phyloP scores from a whole-genome alignment of 2,888 invertebrate species.

The Agrochola circellaris region DNA sequence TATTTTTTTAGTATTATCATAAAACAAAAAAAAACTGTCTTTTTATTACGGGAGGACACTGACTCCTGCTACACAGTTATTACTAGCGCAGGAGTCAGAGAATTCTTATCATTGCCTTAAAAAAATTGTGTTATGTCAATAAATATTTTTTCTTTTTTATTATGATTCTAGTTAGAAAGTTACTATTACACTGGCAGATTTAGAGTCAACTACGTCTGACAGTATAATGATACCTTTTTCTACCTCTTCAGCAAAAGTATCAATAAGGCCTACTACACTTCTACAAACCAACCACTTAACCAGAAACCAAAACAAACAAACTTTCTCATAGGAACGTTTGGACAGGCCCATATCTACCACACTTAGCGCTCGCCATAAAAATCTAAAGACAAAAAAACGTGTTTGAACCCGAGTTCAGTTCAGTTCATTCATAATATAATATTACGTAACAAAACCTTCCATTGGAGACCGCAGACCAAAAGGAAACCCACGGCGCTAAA shows the following conservation, averaged over 20 bases:
- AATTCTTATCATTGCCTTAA: too few species aligned
- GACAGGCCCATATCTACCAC: constrained; percentile 48
- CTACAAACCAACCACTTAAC: constrained; percentile 6
- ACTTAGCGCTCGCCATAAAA: constrained; percentile 63
- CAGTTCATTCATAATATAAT: constrained; percentile 73
- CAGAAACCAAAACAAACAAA: constrained; percentile 49
- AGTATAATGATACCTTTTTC: not conserved
- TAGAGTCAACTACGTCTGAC: not conserved
- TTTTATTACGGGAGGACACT: too few species aligned
- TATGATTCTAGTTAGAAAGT: not conserved
- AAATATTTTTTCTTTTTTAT: too few species aligned
- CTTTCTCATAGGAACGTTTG: constrained; percentile 56
- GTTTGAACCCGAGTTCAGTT: constrained; percentile 67
- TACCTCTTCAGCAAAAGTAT: too few species aligned
- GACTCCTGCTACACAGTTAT: too few species aligned
- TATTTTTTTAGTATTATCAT: too few species aligned
- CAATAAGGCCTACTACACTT: not conserved
- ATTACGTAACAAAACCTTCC: constrained; percentile 77
- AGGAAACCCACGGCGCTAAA: constrained; percentile 79
- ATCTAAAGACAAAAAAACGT: constrained; percentile 61
- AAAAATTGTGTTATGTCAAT: too few species aligned
- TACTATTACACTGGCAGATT: too few species aligned
- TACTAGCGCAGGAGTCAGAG: too few species aligned
- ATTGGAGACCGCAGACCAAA: constrained; percentile 79
- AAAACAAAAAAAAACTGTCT: too few species aligned